Evolutionary conservation across 2,797 vertebrate genomes (phyloP).

Genomic region (Psittacula derbiana): DNA sequence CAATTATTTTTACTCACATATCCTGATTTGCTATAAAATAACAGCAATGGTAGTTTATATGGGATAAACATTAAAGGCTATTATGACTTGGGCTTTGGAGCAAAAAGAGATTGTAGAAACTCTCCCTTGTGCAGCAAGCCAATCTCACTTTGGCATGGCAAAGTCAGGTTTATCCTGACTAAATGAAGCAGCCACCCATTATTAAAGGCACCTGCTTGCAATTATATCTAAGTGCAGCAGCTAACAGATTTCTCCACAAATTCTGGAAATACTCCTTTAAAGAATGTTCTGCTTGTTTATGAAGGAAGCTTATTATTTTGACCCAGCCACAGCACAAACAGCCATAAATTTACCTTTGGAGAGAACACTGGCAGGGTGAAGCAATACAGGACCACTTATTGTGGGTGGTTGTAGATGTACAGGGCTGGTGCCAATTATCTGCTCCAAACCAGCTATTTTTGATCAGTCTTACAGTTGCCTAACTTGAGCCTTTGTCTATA

Average conservation of each 20-base stretch:
- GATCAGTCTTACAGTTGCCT: background rate
- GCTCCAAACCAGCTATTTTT: background rate
- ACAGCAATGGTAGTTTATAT: background rate
- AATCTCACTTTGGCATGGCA: background rate
- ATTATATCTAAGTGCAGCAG: background rate
- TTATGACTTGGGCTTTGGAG: background rate
- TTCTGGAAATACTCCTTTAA: background rate
- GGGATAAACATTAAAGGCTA: background rate
- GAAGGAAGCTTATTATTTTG: background rate
- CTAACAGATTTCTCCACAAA: background rate
- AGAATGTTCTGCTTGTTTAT: background rate
- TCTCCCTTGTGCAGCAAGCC: background rate
- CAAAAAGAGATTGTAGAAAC: background rate
- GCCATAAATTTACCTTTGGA: background rate
- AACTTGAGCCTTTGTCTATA: background rate
- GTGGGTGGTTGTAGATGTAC: background rate
- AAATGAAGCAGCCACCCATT: background rate
- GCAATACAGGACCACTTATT: background rate
- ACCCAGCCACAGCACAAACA: background rate
- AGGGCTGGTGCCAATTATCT: background rate
- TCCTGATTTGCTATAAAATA: background rate
- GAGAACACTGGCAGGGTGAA: background rate
- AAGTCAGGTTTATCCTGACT: background rate
- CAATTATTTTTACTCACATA: background rate
- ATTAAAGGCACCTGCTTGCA: background rate